These are phyloP conservation scores for Jordanella pulchra DNA, from an alignment of 2,797 vertebrate species.

Conservation along the genomic window DNA sequence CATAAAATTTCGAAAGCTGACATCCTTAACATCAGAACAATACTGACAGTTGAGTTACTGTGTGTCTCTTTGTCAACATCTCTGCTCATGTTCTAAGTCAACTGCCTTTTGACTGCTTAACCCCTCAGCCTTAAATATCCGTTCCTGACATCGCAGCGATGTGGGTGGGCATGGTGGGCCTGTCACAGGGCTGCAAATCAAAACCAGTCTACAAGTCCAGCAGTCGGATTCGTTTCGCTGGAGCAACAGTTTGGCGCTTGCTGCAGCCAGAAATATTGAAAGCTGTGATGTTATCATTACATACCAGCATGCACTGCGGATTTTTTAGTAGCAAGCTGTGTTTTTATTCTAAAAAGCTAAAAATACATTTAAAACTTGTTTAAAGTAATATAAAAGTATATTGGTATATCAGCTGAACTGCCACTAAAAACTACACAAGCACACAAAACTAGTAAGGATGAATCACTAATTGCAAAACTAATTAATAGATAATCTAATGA, in stretches of 20 bases:
- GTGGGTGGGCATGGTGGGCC: slow-evolving; percentile 69
- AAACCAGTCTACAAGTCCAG: slow-evolving; percentile 38
- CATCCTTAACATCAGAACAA: neutral
- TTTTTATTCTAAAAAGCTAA: neutral
- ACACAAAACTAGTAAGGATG: neutral
- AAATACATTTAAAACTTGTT: too few species aligned
- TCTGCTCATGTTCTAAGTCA: slow-evolving; percentile 45
- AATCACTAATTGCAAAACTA: neutral
- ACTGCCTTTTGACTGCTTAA: slow-evolving; percentile 36
- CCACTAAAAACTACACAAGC: too few species aligned
- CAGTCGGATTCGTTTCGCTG: slow-evolving; percentile 37
- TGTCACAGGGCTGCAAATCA: slow-evolving; percentile 69
- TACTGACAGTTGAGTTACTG: neutral
- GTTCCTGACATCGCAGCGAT: slow-evolving; percentile 56
- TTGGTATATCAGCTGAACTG: too few species aligned
- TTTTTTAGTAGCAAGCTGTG: neutral
- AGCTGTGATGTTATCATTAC: slow-evolving; percentile 41
- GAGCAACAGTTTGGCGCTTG: slow-evolving; percentile 25
- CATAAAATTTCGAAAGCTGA: neutral
- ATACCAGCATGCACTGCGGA: slow-evolving; percentile 1
- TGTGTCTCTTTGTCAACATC: neutral
- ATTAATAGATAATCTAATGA: too few species aligned
- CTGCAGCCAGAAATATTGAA: slow-evolving; percentile 22
- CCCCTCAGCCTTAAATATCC: slow-evolving; percentile 66
- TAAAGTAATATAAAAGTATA: too few species aligned